Evolutionary conservation across 2,113 vertebrate genomes (phyloP).

Genomic region (Athene noctua): DNA sequence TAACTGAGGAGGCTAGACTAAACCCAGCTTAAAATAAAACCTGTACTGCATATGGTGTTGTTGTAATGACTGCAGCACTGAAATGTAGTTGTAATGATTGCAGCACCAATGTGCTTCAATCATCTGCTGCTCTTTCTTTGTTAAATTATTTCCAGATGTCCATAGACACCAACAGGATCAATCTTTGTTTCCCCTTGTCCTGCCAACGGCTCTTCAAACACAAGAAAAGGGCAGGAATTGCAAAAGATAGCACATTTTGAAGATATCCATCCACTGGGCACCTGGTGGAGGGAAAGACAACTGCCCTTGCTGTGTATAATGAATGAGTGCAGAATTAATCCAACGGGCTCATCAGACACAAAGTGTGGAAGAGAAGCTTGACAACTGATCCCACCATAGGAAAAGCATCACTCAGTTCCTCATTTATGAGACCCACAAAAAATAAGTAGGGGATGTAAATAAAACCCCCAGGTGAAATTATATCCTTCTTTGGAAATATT

Average conservation of each 20-base stretch:
- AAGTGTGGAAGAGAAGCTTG: neutral
- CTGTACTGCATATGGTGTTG: neutral
- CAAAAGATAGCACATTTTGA: neutral
- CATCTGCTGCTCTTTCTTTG: neutral
- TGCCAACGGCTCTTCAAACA: neutral
- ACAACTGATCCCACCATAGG: neutral
- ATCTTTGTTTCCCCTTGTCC: neutral
- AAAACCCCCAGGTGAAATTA: neutral
- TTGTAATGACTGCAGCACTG: neutral
- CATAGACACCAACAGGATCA: neutral
- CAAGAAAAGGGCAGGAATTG: neutral
- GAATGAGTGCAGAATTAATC: neutral
- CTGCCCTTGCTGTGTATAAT: neutral
- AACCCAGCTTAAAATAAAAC: neutral
- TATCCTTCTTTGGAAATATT: neutral
- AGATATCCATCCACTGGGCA: neutral
- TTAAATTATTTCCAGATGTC: neutral
- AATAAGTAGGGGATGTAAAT: rapidly evolving
- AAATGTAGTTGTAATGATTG: neutral
- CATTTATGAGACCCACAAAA: neutral
- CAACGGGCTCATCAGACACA: neutral
- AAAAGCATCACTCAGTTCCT: neutral
- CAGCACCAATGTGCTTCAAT: neutral
- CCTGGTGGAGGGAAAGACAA: neutral
- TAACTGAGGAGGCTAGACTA: neutral